Evolutionary conservation across 2,113 vertebrate species (phyloP).

Genomic region (Willisornis vidua): DNA sequence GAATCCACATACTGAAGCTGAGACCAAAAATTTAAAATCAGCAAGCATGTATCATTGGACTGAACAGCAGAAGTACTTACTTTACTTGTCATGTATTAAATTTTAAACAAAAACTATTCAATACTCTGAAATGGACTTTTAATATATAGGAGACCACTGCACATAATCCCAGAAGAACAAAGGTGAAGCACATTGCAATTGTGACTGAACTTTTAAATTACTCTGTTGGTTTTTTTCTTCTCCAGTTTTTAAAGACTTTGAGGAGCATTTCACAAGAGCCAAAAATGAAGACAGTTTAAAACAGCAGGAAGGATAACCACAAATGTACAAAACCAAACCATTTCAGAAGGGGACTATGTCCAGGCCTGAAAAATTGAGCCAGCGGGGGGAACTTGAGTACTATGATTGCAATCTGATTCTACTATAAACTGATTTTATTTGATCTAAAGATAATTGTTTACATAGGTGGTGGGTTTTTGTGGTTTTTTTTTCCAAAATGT

Average conservation of each 20-base stretch:
- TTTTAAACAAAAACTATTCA: background rate
- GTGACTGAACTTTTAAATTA: background rate
- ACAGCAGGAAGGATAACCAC: background rate
- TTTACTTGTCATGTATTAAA: background rate
- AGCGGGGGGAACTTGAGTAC: background rate
- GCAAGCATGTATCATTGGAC: background rate
- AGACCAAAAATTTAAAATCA: slow-evolving; percentile 23
- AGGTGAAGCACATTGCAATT: background rate
- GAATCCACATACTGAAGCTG: slow-evolving; percentile 77
- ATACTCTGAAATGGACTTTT: background rate
- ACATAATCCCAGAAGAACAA: background rate
- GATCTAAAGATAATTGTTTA: background rate
- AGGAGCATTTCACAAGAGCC: background rate
- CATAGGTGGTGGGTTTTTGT: background rate
- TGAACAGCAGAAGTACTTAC: background rate
- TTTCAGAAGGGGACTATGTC: background rate
- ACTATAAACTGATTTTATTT: background rate
- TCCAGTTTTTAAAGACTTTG: background rate
- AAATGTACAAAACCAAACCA: background rate
- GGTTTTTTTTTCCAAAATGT: background rate
- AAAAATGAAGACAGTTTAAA: background rate
- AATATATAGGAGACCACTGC: background rate
- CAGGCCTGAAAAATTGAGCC: background rate
- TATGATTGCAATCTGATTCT: background rate
- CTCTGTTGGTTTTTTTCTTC: background rate